Evolutionary conservation across 2,113 vertebrate species (phyloP).

Genomic region (Nycticryphes semicollaris): DNA sequence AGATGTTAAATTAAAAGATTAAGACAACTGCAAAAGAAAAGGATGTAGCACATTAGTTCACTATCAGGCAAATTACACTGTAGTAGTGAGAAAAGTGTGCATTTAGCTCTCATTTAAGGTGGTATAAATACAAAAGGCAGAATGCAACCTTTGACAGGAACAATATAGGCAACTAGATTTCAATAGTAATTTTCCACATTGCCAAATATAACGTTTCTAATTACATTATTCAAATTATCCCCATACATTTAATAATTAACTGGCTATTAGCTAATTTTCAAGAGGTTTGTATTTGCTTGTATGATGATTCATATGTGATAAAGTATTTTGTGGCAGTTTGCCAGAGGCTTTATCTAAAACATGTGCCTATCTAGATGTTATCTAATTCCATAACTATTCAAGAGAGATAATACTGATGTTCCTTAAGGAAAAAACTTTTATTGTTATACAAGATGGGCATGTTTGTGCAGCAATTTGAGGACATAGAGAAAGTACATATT

Average conservation of each 20-base stretch:
- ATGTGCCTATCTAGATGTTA: not conserved
- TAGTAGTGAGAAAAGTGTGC: not conserved
- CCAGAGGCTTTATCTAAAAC: not conserved
- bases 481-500: not conserved
- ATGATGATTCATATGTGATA: not conserved
- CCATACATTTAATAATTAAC: not conserved
- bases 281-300: not conserved
- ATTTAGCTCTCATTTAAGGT: not conserved
- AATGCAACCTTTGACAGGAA: not conserved
- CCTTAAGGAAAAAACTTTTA: not conserved
- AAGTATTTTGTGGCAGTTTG: not conserved
- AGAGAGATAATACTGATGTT: not conserved
- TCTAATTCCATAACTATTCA: not conserved
- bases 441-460: not conserved
- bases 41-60: not conserved
- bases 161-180: not conserved
- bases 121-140: not conserved
- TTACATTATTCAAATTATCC: not conserved
- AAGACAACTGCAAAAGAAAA: not conserved
- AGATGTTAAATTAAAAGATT: not conserved
- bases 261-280: not conserved
- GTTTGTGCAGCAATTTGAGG: not conserved
- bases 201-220: not conserved
- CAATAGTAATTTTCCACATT: not conserved
- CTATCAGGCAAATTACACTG: not conserved